These are phyloP conservation scores for Urosaurus nigricauda DNA, from an alignment of 2,797 vertebrate species.

Conservation along the genomic window DNA sequence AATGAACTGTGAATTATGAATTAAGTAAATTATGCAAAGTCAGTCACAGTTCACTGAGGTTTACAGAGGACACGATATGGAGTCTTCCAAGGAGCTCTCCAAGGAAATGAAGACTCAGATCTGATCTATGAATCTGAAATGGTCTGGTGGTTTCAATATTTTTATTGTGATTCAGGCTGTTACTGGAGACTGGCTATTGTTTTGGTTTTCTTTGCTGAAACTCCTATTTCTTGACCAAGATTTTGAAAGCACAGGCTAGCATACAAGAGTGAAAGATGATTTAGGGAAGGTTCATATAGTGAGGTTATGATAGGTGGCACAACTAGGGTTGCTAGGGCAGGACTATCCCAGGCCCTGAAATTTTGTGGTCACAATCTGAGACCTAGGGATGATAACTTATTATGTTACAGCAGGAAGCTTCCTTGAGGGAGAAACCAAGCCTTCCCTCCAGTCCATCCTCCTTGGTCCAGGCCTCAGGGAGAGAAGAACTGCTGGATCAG, in stretches of 20 bases:
- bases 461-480: too few relatives aligned
- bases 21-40: constrained; percentile 38
- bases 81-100: constrained; percentile 25
- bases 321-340: not conserved
- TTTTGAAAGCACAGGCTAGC: not conserved
- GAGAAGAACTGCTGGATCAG: too few relatives aligned
- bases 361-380: not conserved
- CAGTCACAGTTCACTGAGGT: constrained; percentile 46
- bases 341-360: not conserved
- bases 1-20: constrained; percentile 49
- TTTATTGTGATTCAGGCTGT: constrained; percentile 3
- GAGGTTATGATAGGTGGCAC: not conserved
- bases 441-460: too few relatives aligned
- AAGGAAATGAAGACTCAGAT: constrained; percentile 23
- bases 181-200: not conserved
- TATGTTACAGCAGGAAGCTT: too few relatives aligned
- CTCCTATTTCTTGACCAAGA: not conserved
- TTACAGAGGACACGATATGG: constrained; percentile 27
- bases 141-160: constrained; percentile 5
- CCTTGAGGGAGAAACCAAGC: too few relatives aligned
- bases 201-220: constrained; percentile 1
- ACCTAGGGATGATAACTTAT: too few relatives aligned
- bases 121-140: constrained; percentile 23
- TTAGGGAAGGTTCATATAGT: not conserved
- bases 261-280: not conserved